Evolutionary conservation across 2,113 vertebrate species (phyloP), one percentile per base, ranked within the genome.

Genomic region (Acrocephalus kingi): DNA sequence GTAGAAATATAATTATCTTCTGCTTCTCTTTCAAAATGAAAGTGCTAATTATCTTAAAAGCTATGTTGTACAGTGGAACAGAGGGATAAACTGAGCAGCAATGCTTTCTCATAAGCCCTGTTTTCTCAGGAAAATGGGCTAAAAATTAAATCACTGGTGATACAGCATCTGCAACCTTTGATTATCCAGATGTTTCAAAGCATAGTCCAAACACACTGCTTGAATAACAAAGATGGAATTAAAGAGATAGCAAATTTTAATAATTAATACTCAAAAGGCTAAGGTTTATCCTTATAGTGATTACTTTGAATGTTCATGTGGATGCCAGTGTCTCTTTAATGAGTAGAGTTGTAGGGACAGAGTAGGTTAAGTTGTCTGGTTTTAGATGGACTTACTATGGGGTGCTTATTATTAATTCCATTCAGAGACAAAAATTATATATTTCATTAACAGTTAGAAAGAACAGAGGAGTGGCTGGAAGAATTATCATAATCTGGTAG

Each of bases 401-500:
- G 89, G 43, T 56, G 31, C 0, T 66, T 87, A 71, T 93, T 89
- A 67, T 77, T 96, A 68, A 95, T 93, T 86, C 78, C 51, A 84
- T 74, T 90, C 82, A 79, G 62, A 86, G 82, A 91, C 48, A 94
- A 93, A 87, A 93, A 85, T 62, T 2, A 66, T 55, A 2, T 33
- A 52, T 91, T 88, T 95, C 75, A 95, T 80, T 95, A 95, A 71
- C 72, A 37, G 45, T 67, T 63, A 51, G 48, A 76, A 85, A 59
- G 52, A 87, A 58, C 13, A 66, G 67, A 91, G 58, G 87, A 86
- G 79, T 94, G 75, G 33, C 67, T 77, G 59, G 63, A 93, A 96
- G 93, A 91, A 93, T 95, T 96, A 96, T 67, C 87, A 80, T 95
- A 96, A 96, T 96, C 95, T 96, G 87, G 43, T 67, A 94, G 94